A percentile compares a stretch with the other conserved stretches of the same genome.
These are phyloP conservation scores for Eupithecia inturbata DNA, from an alignment of 2,888 invertebrate genomes.

Conservation along the genomic window DNA sequence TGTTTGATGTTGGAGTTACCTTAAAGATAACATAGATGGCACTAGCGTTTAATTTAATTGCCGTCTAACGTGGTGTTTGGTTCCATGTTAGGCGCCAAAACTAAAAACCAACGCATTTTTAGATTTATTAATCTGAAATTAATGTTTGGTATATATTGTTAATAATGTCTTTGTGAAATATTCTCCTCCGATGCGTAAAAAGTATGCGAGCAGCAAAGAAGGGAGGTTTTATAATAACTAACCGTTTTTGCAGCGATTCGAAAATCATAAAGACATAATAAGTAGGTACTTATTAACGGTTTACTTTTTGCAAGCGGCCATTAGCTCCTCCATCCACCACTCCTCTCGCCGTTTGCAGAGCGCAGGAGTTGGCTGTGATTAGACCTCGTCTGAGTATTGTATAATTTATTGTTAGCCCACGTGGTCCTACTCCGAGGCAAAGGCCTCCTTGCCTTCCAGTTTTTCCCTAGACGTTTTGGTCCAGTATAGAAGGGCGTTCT, in stretches of 20 bases:
- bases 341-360: neutral
- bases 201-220: too few relatives aligned
- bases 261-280: neutral
- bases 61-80: constrained; percentile 40
- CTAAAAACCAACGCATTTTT: neutral
- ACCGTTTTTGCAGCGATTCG: too few relatives aligned
- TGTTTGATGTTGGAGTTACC: neutral
- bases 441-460: neutral
- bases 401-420: neutral
- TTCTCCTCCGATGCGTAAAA: too few relatives aligned
- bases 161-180: too few relatives aligned
- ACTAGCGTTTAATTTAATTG: constrained; percentile 18
- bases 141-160: too few relatives aligned
- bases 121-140: neutral
- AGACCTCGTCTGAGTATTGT: neutral
- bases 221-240: too few relatives aligned
- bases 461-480: neutral
- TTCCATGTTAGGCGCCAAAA: neutral
- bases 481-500: neutral
- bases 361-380: neutral
- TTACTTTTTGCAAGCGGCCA: neutral
- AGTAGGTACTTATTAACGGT: neutral
- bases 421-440: neutral
- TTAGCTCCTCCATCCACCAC: too few relatives aligned
- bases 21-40: neutral